Base-by-base conservation (phyloP, 1,140 invertebrate genomes). In the Conus betulinus region DNA sequence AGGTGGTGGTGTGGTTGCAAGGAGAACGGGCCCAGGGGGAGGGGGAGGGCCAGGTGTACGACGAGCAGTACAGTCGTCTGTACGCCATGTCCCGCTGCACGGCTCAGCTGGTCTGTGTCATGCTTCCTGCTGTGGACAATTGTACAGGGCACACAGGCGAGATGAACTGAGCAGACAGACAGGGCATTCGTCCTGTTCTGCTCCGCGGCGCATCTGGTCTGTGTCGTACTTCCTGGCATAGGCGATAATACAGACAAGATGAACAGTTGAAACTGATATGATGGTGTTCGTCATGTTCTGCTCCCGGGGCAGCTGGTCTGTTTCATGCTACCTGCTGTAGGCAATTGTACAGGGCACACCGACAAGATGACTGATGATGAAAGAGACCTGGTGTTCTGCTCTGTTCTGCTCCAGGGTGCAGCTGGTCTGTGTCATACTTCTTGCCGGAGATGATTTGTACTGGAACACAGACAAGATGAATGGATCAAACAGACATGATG, bases 61-160 rank as follows among this genome's bases (percentile, higher is more conserved):
- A 71, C 67, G 67, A 83, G 53, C 52, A 53, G 57, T 63, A 63
- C 84, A 57, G 84, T 15, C 55, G 84, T 15, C 84, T 85, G 84
- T 63, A 85, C 55, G 84, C 84, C 84, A 67, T 85, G 55, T 85
- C 84, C 5, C 84, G 84, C 84, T 63, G 55, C 84, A 85, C 84
- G 84, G 84, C 84, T n/a, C 84, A 85, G 57, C 55, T 85, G 84
- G 84, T 85, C 20, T 55, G 55, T 25, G 84, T 85, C 55, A n/a
- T 63, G 84, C 27, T 51, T 57, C 84, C 60, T 25, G 57, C 57
- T 15, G 84, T 67, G 85, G 78, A 79, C 78, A 76, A 76, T 27
- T 23, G 74, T 25, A 15, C 74, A 39, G 39, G 15, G 63, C 63
- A 71, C 15, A 17, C 63, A 17, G 15, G 3, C 15, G 3, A 71